A percentile compares a stretch with the other conserved stretches of the same genome.
phyloP scores from a whole-genome alignment of 2,113 vertebrate genomes.

The Catharus fuscescens region DNA sequence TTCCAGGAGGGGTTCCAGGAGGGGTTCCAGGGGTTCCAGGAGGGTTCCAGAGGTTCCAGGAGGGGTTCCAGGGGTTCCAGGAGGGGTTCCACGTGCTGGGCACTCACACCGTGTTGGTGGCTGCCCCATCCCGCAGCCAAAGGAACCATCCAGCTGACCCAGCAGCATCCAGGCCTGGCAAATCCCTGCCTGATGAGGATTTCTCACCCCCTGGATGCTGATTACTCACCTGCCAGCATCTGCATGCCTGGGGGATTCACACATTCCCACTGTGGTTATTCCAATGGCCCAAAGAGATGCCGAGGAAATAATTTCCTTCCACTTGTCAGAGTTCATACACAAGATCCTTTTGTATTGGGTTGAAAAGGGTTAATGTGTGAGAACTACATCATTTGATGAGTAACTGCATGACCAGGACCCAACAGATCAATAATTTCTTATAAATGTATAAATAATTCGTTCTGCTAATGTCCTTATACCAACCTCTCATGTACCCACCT shows the following conservation, averaged over 20 bases:
- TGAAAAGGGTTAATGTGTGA: background rate
- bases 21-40: no score
- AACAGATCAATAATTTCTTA: conserved; percentile 6
- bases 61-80: no score
- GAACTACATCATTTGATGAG: background rate
- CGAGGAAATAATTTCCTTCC: background rate
- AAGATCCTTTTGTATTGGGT: background rate
- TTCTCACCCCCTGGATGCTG: background rate
- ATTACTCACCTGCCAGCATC: background rate
- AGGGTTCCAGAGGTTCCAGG: background rate
- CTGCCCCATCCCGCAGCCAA: fast-evolving
- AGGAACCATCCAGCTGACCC: background rate
- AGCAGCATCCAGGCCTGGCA: fast-evolving
- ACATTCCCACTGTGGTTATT: background rate
- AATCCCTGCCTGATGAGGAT: fast-evolving
- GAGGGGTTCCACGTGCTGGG: background rate
- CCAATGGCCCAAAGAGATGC: fast-evolving
- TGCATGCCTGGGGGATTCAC: fast-evolving
- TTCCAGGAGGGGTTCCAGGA: no score
- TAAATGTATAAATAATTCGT: background rate
- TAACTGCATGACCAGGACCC: background rate
- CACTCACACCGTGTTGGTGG: fast-evolving
- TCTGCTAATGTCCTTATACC: background rate
- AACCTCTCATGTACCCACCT: background rate
- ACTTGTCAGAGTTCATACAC: fast-evolving